Percentiles rank a stretch among this genome's conserved stretches.
These are phyloP conservation scores for Yponomeuta malinellus DNA, from an alignment of 2,888 invertebrate species.

Conservation along the genomic window DNA sequence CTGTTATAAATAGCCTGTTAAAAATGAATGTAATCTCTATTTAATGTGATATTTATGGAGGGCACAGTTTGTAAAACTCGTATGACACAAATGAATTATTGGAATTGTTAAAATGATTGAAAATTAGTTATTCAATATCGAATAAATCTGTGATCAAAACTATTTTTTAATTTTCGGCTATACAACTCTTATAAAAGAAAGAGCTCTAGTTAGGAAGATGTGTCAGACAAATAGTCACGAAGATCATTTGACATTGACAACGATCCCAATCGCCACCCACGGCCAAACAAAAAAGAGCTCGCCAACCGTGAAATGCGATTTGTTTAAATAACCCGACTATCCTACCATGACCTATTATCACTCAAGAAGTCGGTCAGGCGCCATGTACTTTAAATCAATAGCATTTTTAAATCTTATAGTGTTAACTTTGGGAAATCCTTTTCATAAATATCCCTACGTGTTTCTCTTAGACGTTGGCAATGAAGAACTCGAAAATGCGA, in stretches of 20 bases:
- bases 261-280: conserved; percentile 44
- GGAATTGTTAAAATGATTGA: no score
- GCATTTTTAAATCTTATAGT: conserved; percentile 34
- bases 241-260: conserved; percentile 43
- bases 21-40: conserved; percentile 15
- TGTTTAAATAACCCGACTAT: conserved; percentile 60
- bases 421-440: conserved; percentile 44
- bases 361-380: conserved; percentile 32
- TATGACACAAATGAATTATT: no score
- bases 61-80: conserved; percentile 25
- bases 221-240: not conserved
- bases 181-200: not conserved
- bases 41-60: conserved; percentile 12
- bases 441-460: conserved; percentile 62
- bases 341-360: conserved; percentile 52
- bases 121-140: conserved; percentile 20
- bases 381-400: conserved; percentile 46
- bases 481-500: conserved; percentile 60
- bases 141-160: conserved; percentile 46
- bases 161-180: conserved; percentile 20
- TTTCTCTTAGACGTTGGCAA: conserved; percentile 65
- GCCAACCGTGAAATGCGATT: conserved; percentile 55
- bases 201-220: not conserved
- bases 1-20: conserved; percentile 5
- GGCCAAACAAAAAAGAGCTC: conserved; percentile 53